Conservation (phyloP, 2,797 vertebrate genomes). For the Pseudochirops corinnae region DNA sequence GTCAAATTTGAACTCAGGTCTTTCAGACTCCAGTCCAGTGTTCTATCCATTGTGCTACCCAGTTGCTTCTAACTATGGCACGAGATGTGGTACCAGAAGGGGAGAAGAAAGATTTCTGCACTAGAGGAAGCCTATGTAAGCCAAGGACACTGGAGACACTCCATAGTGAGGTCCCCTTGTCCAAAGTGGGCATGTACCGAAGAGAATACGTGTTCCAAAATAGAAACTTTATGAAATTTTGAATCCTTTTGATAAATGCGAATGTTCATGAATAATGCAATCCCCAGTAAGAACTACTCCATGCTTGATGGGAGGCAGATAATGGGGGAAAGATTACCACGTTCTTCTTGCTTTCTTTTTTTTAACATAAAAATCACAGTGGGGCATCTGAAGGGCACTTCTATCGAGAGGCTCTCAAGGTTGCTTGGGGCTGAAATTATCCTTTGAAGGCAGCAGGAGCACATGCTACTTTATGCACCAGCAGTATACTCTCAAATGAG, state of each 20-base stretch:
- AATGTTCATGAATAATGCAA: constrained; percentile 82
- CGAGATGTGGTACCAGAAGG: constrained; percentile 51
- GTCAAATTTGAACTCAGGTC: neutral
- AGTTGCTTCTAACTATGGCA: neutral
- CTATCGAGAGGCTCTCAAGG: constrained; percentile 60
- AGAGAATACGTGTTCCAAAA: constrained; percentile 75
- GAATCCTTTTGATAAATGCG: constrained; percentile 77
- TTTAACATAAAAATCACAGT: constrained; percentile 58
- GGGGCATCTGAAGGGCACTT: constrained; percentile 63
- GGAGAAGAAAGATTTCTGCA: constrained; percentile 70
- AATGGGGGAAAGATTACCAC: constrained; percentile 62
- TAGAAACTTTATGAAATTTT: constrained; percentile 82
- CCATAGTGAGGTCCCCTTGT: constrained; percentile 67
- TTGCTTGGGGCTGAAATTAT: constrained; percentile 48
- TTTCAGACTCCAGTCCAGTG: neutral
- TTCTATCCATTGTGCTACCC: neutral
- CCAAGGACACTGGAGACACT: constrained; percentile 77
- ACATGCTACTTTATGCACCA: constrained; percentile 20
- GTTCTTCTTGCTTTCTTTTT: constrained; percentile 66
- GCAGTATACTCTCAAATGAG: neutral
- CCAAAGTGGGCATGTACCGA: constrained; percentile 65
- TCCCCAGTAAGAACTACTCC: constrained; percentile 64
- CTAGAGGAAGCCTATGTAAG: constrained; percentile 77
- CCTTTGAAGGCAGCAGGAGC: constrained; percentile 31
- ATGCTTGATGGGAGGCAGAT: constrained; percentile 60